phyloP scores from a whole-genome alignment of 1,140 invertebrate genomes.

The Listronotus bonariensis region DNA sequence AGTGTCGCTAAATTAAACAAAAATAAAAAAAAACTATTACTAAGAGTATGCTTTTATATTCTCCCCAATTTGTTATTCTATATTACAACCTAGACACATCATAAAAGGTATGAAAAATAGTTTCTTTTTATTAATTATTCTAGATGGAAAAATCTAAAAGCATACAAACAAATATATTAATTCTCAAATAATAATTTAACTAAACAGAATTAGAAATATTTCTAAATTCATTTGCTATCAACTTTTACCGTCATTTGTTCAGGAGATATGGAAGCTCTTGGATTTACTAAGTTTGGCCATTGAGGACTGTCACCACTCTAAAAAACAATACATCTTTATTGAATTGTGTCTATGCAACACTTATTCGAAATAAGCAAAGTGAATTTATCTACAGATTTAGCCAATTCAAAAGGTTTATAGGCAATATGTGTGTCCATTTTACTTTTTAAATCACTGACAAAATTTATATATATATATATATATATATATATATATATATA shows the following conservation, averaged over 20 bases:
- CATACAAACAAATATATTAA: conserved; percentile 14
- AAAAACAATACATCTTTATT: background rate
- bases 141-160: conserved; percentile 17
- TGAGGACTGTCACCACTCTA: conserved; percentile 12
- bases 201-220: conserved; percentile 14
- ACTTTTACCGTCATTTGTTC: background rate
- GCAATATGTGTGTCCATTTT: too few species aligned
- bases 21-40: background rate
- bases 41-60: conserved; percentile 10
- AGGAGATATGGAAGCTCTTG: conserved; percentile 27
- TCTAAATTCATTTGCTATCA: background rate
- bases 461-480: too few species aligned
- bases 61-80: conserved; percentile 13
- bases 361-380: too few species aligned
- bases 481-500: too few species aligned
- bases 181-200: conserved; percentile 12
- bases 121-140: conserved; percentile 5
- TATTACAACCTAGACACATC: conserved; percentile 1
- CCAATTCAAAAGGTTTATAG: too few species aligned
- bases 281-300: conserved; percentile 26
- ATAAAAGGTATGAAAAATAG: conserved; percentile 21
- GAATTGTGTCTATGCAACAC: too few species aligned
- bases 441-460: too few species aligned
- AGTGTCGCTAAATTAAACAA: conserved; percentile 8
- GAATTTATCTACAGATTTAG: too few species aligned